These are phyloP conservation scores for Lasioglossum villosulum DNA, from an alignment of 2,888 invertebrate genomes.

Conservation along the genomic window DNA sequence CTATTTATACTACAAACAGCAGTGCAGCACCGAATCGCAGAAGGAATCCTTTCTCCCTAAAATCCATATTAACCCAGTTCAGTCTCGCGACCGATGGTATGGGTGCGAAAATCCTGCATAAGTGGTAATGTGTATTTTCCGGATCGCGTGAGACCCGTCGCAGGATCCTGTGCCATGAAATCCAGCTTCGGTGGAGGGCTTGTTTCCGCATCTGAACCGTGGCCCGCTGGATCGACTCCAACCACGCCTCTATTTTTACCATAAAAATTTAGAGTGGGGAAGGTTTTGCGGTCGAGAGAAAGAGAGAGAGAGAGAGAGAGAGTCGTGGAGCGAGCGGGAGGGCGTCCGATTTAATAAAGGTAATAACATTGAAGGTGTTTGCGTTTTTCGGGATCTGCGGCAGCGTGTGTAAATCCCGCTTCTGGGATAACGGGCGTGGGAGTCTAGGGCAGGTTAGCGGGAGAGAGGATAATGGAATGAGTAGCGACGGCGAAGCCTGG, in stretches of 20 bases:
- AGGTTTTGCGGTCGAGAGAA: conserved; percentile 50
- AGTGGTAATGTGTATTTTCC: conserved; percentile 14
- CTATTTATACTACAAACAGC: background rate
- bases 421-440: conserved; percentile 37
- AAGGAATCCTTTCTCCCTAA: background rate
- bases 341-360: conserved; percentile 79
- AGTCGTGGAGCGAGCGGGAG: conserved; percentile 27
- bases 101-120: background rate
- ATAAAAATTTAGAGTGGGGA: conserved; percentile 70
- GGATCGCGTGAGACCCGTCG: background rate
- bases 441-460: conserved; percentile 19
- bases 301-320: background rate
- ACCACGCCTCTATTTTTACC: conserved; percentile 76
- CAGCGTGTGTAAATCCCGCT: conserved; percentile 69
- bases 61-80: conserved; percentile 11
- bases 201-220: conserved; percentile 39
- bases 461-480: conserved; percentile 52
- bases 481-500: conserved; percentile 45
- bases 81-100: background rate
- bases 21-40: background rate
- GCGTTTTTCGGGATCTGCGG: conserved; percentile 73
- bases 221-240: conserved; percentile 75
- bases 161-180: background rate
- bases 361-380: conserved; percentile 83
- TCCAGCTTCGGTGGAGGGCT: conserved; percentile 29